A percentile compares a stretch with the other conserved stretches of the same genome.
phyloP scores from a whole-genome alignment of 2,113 vertebrate genomes.

The Sprattus sprattus region DNA sequence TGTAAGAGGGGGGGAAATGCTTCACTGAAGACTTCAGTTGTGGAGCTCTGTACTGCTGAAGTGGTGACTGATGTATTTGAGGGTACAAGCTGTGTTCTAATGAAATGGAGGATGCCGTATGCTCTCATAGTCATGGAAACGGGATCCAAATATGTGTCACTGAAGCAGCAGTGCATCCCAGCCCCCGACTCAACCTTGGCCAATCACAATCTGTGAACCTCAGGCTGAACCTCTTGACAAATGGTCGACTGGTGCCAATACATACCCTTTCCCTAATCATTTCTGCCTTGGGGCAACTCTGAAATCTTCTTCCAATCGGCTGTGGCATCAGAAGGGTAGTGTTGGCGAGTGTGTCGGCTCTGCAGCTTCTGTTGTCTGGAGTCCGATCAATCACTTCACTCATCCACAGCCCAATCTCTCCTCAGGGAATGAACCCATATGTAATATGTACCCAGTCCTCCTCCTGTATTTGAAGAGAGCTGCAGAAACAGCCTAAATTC shows the following conservation, averaged over 20 bases:
- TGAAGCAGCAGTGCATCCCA: too few relatives aligned
- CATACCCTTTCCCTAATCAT: background rate
- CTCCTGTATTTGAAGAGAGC: background rate
- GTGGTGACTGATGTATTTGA: too few relatives aligned
- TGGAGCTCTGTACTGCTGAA: background rate
- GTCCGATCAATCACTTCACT: conserved; percentile 7
- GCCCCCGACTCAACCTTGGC: too few relatives aligned
- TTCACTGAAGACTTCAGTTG: background rate
- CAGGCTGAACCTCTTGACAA: too few relatives aligned
- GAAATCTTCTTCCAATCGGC: background rate
- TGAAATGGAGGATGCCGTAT: background rate
- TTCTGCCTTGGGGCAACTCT: background rate
- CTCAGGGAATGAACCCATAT: background rate
- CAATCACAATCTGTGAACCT: too few relatives aligned
- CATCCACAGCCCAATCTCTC: conserved; percentile 29
- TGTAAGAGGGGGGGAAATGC: background rate
- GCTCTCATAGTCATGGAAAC: background rate
- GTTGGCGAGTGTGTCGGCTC: background rate
- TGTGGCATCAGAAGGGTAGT: background rate
- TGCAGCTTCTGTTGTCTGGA: background rate
- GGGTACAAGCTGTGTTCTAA: background rate
- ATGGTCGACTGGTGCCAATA: too few relatives aligned
- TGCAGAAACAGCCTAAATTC: background rate
- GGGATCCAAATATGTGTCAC: background rate
- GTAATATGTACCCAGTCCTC: background rate